phyloP scores from a whole-genome alignment of 1,140 invertebrate genomes.

The Cydia splendana region DNA sequence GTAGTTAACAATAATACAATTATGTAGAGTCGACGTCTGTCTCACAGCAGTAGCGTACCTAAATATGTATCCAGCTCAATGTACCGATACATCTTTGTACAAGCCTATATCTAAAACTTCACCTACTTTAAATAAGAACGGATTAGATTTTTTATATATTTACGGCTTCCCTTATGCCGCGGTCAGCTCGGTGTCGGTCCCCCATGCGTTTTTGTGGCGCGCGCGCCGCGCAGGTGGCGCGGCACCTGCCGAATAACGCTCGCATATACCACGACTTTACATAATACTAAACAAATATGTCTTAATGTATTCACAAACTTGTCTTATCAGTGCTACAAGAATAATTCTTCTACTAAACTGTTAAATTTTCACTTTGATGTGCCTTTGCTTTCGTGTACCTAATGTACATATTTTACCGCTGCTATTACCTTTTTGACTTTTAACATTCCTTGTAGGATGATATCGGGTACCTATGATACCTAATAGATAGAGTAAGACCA shows the following conservation, averaged over 20 bases:
- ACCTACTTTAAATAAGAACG: not conserved
- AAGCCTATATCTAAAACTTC: not conserved
- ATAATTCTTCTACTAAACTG: not conserved
- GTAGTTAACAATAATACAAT: too few species aligned
- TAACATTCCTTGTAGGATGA: too few species aligned
- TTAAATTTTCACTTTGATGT: not conserved
- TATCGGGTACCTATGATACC: too few species aligned
- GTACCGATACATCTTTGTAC: not conserved
- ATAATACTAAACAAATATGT: conserved; percentile 23
- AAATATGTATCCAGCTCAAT: not conserved
- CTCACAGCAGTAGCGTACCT: too few species aligned
- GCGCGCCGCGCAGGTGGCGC: conserved; percentile 63
- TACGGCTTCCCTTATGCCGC: conserved; percentile 17
- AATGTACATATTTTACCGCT: too few species aligned
- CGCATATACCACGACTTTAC: conserved; percentile 53
- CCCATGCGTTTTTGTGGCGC: conserved; percentile 26
- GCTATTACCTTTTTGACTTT: too few species aligned
- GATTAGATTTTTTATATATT: conserved; percentile 12
- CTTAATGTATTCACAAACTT: not conserved
- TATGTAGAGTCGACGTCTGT: too few species aligned
- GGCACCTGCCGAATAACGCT: conserved; percentile 62
- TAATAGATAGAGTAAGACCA: too few species aligned
- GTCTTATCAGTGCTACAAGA: not conserved
- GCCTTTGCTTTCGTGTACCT: too few species aligned
- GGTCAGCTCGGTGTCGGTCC: not conserved